Evolutionary conservation across 2,797 vertebrate genomes (phyloP), one percentile per base, ranked within the genome.

Genomic region (Ataeniobius toweri): DNA sequence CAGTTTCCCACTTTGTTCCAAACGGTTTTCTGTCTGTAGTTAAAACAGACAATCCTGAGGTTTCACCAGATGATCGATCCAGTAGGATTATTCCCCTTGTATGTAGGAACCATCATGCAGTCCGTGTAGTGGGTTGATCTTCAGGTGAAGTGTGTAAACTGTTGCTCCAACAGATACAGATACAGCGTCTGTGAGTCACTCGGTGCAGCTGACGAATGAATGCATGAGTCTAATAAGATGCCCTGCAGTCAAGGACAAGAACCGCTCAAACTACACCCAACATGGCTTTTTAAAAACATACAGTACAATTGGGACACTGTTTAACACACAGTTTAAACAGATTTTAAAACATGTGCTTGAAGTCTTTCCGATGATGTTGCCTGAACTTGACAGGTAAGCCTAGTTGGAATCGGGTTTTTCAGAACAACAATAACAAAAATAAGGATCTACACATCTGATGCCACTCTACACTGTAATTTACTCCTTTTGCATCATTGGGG

Each of bases 341-440:
- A 58, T 70, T 48, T 77, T 76, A 1, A 63, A 22, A 68, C 3
- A 7, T 71, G 22, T 14, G 55, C 14, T 48, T 68, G 13, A 46
- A 18, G 26, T 24, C 36, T 31, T 48, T 24, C 1, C 0, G 14
- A 36, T 4, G 65, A 65, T 70, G 50, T 36, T 70, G n/a, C 61
- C 67, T 85, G 80, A 70, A 70, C 3, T 83, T 83, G 58, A 82
- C 73, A 88, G 77, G 83, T 44, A 76, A 83, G 26, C 28, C 71
- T 76, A 18, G 48, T 80, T 68, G 74, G 78, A 72, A 73, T 81
- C 20, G 73, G 39, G 59, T 80, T 63, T 72, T 74, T 44, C 13
- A 68, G 46, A 58, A 70, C 9, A n/a, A 48, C 9, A 26, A 58
- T 20, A 46, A 22, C n/a, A 53, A 59, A 7, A 58, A 83, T 68